Evolutionary conservation across 2,888 invertebrate species (phyloP).

Genomic region (Melangyna quadrimaculata): DNA sequence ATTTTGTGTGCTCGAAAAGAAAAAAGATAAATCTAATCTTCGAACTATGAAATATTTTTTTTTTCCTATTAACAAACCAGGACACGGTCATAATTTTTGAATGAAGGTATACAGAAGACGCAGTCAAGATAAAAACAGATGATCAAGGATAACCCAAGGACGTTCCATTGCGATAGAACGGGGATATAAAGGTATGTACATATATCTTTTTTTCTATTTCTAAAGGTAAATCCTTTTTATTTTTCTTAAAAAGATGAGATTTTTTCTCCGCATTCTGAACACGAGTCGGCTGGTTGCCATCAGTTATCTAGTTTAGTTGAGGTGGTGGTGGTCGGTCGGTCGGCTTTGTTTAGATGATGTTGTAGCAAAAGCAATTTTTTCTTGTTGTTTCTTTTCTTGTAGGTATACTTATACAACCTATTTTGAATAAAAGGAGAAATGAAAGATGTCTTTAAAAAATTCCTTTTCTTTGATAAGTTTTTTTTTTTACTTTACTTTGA

Average conservation of each 20-base stretch:
- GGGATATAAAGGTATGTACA: not conserved
- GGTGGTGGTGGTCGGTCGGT: constrained; percentile 11
- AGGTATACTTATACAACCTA: constrained; percentile 47
- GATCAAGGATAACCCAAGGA: constrained; percentile 26
- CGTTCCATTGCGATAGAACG: constrained; percentile 6
- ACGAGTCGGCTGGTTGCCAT: constrained; percentile 50
- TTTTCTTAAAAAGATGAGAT: constrained; percentile 38
- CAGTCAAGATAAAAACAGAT: constrained; percentile 33
- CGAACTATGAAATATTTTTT: not conserved
- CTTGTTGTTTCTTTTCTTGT: not conserved
- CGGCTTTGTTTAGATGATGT: constrained; percentile 16
- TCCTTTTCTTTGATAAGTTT: constrained; percentile 21
- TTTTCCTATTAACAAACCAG: constrained; percentile 27
- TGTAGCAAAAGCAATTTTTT: constrained; percentile 29
- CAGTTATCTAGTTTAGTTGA: not conserved
- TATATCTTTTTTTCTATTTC: constrained; percentile 47
- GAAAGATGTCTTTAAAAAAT: constrained; percentile 55
- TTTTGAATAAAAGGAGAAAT: constrained; percentile 65
- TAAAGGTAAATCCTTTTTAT: constrained; percentile 63
- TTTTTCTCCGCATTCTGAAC: constrained; percentile 34
- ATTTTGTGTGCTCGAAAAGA: constrained; percentile 42
- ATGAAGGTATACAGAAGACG: constrained; percentile 55
- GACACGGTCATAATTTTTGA: constrained; percentile 65
- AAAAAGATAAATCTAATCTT: constrained; percentile 39
- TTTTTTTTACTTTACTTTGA: not conserved